These are phyloP conservation scores for Oenanthe melanoleuca DNA, from an alignment of 2,113 vertebrate species.

Conservation along the genomic window DNA sequence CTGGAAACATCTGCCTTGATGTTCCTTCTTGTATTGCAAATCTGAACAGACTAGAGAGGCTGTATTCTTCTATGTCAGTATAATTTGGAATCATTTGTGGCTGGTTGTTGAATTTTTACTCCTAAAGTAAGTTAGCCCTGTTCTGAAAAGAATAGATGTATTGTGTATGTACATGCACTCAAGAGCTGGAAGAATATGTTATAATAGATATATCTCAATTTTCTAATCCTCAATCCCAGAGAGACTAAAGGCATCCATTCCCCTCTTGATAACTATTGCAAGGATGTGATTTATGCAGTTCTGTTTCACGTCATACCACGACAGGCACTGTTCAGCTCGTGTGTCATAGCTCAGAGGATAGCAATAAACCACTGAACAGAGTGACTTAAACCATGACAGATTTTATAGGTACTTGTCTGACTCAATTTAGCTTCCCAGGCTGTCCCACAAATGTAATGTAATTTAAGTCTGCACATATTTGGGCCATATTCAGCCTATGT, in stretches of 20 bases:
- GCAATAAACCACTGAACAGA: neutral
- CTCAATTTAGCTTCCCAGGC: neutral
- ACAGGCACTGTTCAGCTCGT: neutral
- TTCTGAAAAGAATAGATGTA: neutral
- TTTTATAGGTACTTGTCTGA: neutral
- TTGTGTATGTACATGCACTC: neutral
- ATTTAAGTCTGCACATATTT: neutral
- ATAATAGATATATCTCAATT: neutral
- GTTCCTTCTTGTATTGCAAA: neutral
- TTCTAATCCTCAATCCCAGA: neutral
- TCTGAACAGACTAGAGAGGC: neutral
- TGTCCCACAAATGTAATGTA: neutral
- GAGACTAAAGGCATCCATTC: neutral
- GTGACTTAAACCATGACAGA: neutral
- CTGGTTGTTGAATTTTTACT: neutral
- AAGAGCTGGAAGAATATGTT: neutral
- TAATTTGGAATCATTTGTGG: neutral
- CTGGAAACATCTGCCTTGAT: neutral
- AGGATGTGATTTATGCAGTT: neutral
- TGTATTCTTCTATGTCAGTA: neutral
- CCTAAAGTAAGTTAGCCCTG: neutral
- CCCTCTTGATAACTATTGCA: neutral
- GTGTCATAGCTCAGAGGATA: neutral
- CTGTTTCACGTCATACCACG: neutral
- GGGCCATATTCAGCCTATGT: neutral